phyloP scores from a whole-genome alignment of 1,140 invertebrate species.

The Saxidomus purpurata region DNA sequence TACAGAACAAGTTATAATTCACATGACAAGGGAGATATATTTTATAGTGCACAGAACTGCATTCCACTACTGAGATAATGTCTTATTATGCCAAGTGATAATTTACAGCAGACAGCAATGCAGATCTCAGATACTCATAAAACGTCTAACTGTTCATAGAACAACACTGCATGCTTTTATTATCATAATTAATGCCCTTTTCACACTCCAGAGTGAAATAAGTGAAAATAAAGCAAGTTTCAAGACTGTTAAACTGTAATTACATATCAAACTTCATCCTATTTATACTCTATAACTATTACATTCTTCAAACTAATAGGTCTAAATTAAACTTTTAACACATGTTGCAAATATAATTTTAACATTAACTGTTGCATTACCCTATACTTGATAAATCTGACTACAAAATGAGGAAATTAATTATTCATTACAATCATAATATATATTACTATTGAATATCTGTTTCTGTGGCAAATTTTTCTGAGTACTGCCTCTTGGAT shows the following conservation, averaged over 20 bases:
- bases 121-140: not conserved
- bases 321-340: too few relatives aligned
- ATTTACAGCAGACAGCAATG: not conserved
- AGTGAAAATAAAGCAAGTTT: too few relatives aligned
- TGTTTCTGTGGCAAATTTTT: too few relatives aligned
- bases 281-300: not conserved
- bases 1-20: not conserved
- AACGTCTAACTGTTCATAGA: not conserved
- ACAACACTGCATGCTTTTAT: not conserved
- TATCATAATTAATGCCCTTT: not conserved
- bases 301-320: too few relatives aligned
- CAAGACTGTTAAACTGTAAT: not conserved
- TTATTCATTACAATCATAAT: too few relatives aligned
- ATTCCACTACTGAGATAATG: not conserved
- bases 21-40: not conserved
- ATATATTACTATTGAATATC: too few relatives aligned
- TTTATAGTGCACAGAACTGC: not conserved
- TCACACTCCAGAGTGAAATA: not conserved
- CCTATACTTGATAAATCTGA: too few relatives aligned
- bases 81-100: conserved; percentile 19
- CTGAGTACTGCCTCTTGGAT: too few relatives aligned
- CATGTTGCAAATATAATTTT: too few relatives aligned
- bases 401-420: too few relatives aligned
- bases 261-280: not conserved
- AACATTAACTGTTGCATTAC: too few relatives aligned